phyloP scores from a whole-genome alignment of 2,113 vertebrate genomes.

The Ursus arctos region DNA sequence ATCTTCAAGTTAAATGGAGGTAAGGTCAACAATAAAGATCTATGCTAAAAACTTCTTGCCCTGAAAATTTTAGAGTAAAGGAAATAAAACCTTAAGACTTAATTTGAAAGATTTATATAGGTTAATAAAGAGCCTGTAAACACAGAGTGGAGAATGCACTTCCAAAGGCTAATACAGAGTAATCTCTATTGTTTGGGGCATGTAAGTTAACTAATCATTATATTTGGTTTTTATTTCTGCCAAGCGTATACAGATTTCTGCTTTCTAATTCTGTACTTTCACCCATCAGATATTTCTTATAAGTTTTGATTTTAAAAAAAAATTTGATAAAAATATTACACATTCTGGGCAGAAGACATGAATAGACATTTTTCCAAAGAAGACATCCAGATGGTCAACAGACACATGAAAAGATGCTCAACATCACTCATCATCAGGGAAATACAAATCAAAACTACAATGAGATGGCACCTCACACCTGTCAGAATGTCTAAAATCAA shows the following conservation, averaged over 20 bases:
- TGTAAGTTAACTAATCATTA: background rate
- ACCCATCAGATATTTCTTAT: background rate
- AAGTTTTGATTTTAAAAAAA: background rate
- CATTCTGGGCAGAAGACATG: background rate
- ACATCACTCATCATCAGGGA: background rate
- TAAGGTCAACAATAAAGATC: background rate
- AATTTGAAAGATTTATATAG: conserved; percentile 17
- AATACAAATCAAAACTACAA: background rate
- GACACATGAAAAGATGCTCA: background rate
- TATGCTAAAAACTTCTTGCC: background rate
- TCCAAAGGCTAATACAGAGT: background rate
- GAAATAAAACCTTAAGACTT: conserved; percentile 37
- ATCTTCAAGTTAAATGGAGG: background rate
- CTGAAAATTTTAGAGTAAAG: conserved; percentile 4
- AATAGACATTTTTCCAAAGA: background rate
- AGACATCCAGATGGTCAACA: background rate
- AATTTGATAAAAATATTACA: background rate
- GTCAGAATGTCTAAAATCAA: background rate
- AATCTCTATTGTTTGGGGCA: conserved; percentile 7
- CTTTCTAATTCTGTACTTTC: background rate
- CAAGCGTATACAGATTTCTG: conserved; percentile 10
- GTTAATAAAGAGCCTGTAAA: conserved; percentile 17
- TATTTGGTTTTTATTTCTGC: conserved; percentile 7
- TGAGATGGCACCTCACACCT: background rate
- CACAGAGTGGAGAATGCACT: background rate